A percentile compares a stretch with the other conserved stretches of the same genome.
Conservation (phyloP, 2,888 invertebrate genomes). For the Apodemia zela region DNA sequence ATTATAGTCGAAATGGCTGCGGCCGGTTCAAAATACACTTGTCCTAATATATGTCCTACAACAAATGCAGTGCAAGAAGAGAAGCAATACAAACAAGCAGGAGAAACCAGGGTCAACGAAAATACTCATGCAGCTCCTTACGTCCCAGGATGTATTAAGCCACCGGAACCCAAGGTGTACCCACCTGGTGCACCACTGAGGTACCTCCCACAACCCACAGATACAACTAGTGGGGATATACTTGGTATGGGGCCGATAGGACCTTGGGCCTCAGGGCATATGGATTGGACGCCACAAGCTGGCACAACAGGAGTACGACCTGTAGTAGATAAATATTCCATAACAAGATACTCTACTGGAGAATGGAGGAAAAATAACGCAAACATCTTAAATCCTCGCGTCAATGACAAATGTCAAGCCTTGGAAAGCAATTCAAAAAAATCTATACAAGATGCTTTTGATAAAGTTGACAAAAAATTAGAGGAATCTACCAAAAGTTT, state of each 20-base stretch:
- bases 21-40: conserved; percentile 38
- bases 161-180: conserved; percentile 50
- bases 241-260: conserved; percentile 72
- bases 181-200: conserved; percentile 59
- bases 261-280: conserved; percentile 88
- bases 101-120: conserved; percentile 28
- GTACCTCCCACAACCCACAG: conserved; percentile 64
- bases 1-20: conserved; percentile 41
- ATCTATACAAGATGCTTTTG: conserved; percentile 77
- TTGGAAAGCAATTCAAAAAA: conserved; percentile 46
- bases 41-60: conserved; percentile 57
- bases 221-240: conserved; percentile 64
- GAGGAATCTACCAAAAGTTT: conserved; percentile 63
- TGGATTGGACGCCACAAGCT: conserved; percentile 86
- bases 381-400: conserved; percentile 62
- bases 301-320: conserved; percentile 88
- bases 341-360: conserved; percentile 85
- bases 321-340: conserved; percentile 88
- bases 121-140: conserved; percentile 46
- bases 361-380: conserved; percentile 85
- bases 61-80: conserved; percentile 19
- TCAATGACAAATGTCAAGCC: conserved; percentile 52
- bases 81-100: conserved; percentile 39
- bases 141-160: conserved; percentile 54
- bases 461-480: conserved; percentile 73